Evolutionary conservation across 2,888 invertebrate species (phyloP), one percentile per base, ranked within the genome.

Genomic region (Philereme transversata): DNA sequence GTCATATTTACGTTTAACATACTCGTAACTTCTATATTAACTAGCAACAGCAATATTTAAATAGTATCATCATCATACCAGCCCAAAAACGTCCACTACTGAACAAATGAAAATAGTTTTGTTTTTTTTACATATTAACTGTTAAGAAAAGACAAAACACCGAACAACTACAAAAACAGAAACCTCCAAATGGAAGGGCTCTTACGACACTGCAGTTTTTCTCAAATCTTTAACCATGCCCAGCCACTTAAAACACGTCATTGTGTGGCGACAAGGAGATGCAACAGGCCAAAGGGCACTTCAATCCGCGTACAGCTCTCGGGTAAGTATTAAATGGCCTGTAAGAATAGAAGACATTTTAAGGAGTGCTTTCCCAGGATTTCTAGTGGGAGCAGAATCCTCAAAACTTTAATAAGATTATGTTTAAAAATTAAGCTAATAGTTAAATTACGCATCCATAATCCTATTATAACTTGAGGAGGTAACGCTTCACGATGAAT

Each of bases 241-340:
- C 38, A 58, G 36, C 57, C 64, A 67, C 68, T 70, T 36, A 48
- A 47, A 66, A 57, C 65, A 59, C 59, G n/a, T n/a, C n/a, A 62
- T 63, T 65, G 62, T 65, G 55, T 47, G 51, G 46, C 57, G 61
- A 64, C 62, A 67, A 66, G 69, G 64, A 65, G 61, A 64, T 63
- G 72, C 72, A 72, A 72, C 69, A 72, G 72, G 69, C 70, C 63
- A 8, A 41, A 68, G 56, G 60, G 65, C 57, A 62, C 67, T 70
- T 68, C 49, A 43, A 54, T 60, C 58, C 45, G 50, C 54, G 51
- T 62, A 62, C 61, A 49, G 51, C 58, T 62, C 60, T 62, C 52
- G 44, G 49, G 51, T 47, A 57, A 62, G 62, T 62, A 62, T 59
- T 62, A 64, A 65, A 62, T 60, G 62, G 59, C 48, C 10, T 50